Conservation (phyloP, 2,113 vertebrate species). For the Centropus bengalensis region DNA sequence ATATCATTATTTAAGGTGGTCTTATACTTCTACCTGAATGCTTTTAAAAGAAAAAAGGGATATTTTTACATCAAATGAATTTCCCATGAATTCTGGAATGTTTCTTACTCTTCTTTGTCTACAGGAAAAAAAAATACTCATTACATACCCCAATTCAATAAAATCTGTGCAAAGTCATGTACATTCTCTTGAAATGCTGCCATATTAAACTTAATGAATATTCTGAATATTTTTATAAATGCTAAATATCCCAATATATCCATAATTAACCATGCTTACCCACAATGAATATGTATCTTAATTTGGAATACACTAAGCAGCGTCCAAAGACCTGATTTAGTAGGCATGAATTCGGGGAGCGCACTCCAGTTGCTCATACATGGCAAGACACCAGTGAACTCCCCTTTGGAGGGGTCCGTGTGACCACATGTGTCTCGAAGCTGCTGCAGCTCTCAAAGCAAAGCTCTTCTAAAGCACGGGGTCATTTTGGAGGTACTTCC, state of each 20-base stretch:
- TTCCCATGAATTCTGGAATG: not conserved
- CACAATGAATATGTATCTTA: conserved; percentile 66
- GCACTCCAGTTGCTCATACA: not conserved
- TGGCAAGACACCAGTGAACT: conserved; percentile 2
- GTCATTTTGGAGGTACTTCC: not conserved
- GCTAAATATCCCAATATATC: conserved; percentile 51
- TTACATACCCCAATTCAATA: conserved; percentile 10
- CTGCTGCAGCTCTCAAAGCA: not conserved
- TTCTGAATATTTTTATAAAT: conserved; percentile 66
- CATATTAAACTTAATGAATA: conserved; percentile 49
- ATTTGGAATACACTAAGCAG: conserved; percentile 40
- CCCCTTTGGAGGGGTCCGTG: not conserved
- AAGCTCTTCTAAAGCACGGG: not conserved
- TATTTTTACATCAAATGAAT: not conserved
- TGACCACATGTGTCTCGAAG: rapidly evolving
- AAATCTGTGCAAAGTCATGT: conserved; percentile 25
- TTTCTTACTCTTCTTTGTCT: not conserved
- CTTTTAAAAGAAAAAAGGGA: not conserved
- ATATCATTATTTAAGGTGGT: not conserved
- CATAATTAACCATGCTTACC: conserved; percentile 56
- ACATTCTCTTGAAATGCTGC: conserved; percentile 54
- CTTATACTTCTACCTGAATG: not conserved
- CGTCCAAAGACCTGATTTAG: not conserved
- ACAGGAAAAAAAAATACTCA: conserved; percentile 12
- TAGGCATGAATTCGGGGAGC: not conserved